Evolutionary conservation across 2,797 vertebrate genomes (phyloP), one percentile per base, ranked within the genome.

Genomic region (Urophycis tenuis): DNA sequence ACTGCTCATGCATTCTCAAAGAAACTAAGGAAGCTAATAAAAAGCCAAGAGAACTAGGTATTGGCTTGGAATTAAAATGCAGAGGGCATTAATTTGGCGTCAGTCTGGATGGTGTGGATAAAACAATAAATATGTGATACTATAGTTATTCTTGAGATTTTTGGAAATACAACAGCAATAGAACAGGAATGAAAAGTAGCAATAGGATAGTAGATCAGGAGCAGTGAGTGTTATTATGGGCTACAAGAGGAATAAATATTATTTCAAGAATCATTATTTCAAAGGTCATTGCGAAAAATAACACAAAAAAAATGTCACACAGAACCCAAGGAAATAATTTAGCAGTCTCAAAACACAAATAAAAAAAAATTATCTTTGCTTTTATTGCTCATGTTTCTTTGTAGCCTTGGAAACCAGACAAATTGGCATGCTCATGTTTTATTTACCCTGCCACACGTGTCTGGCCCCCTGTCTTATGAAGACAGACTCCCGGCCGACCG

Each of bases 241-340:
- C n/a, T 11, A 25, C n/a, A 25, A 64, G 53, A 67, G 60, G 60
- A 67, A 67, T 67, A 14, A 67, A 29, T 29, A 67, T 67, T 25
- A 67, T 29, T 67, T 29, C 60, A 67, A 67, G 60, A 67, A 67
- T 25, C 25, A 67, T 67, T 67, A 67, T 29, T 25, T 14, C 8
- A 67, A 67, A 29, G 60, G 60, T 67, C 60, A 67, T 67, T 67
- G 60, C 60, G n/a, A 14, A 60, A 67, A 67, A 29, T 67, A 67
- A 25, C 8, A 22, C 53, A 19, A 19, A 2, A 22, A 53, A 53
- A 53, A 22, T 1, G 2, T n/a, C 45, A 53, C 45, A 5, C 17
- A 22, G 45, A 53, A 53, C 45, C 45, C 45, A 19, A 19, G 25
- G n/a, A 29, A 25, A 67, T 29, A 67, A 67, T 67, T 29, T 12